Evolutionary conservation across 2,888 invertebrate genomes (phyloP), one percentile per base, ranked within the genome.

Genomic region (Drosophila mettleri): DNA sequence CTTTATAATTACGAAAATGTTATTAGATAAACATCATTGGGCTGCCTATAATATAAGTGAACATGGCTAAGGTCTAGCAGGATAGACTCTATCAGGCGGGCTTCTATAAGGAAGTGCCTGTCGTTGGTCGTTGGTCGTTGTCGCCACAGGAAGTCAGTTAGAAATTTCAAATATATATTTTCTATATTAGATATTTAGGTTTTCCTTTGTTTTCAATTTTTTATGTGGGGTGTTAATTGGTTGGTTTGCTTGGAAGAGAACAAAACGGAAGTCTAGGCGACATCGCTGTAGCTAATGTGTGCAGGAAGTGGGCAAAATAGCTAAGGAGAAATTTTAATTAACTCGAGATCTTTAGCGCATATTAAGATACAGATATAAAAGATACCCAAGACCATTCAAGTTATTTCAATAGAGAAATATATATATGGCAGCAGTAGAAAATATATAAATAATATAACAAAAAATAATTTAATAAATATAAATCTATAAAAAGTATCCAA

Each of bases 11-110:
- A 86, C 79, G 57, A 72, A 71, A 76, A 71, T 69, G 67, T 65
- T 69, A 86, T 80, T 78, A 80, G 88, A 85, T 85, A 86, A 86
- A 86, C 81, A 88, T 85, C 85, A 75, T 69, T 59, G 63, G 52
- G 52, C 8, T 31, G 39, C 24, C 45, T 18, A 24, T 27, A 20
- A 43, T 12, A 45, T 45, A 45, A 16, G 16, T 7, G 16, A 45
- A 29, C 45, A 38, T 59, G 34, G 55, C 53, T 31, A 31, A 36
- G 34, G 33, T 29, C 67, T 72, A 87, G 79, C 88, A 83, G 86
- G 86, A 85, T 82, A 74, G 69, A 66, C 33, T 24, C 24, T 10
- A 43, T 8, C 43, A 43, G 22, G 3, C 43, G 43, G 22, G 22
- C 8, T 20, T 27, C 48, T 20, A 20, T 14, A 20, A 78, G 78